Conservation (phyloP, 2,888 invertebrate species). For the Athalia cordata region DNA sequence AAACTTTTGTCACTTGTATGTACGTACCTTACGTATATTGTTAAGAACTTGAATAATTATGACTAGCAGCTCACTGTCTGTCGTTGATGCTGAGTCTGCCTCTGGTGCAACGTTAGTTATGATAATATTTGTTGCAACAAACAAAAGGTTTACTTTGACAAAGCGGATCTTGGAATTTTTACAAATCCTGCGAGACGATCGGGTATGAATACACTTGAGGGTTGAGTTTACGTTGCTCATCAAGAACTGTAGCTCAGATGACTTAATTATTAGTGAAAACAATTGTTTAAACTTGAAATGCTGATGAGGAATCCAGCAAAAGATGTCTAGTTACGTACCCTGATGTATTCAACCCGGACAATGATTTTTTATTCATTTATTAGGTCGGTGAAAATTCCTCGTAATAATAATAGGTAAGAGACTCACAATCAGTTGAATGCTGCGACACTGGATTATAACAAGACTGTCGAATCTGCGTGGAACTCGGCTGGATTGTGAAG, state of each 20-base stretch:
- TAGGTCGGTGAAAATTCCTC: slow-evolving; percentile 5
- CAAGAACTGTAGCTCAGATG: slow-evolving; percentile 3
- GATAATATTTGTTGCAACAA: slow-evolving; percentile 21
- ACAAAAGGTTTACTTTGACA: slow-evolving; percentile 19
- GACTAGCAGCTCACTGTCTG: slow-evolving; percentile 1
- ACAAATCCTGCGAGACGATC: background rate
- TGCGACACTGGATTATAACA: slow-evolving; percentile 7
- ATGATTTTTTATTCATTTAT: background rate
- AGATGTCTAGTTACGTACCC: no score
- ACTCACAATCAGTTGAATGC: background rate
- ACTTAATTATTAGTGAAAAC: slow-evolving; percentile 2
- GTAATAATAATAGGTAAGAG: background rate
- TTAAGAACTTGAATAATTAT: slow-evolving; percentile 37
- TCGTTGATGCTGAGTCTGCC: no score
- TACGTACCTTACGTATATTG: slow-evolving; percentile 10
- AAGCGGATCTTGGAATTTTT: slow-evolving; percentile 18
- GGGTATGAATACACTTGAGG: background rate
- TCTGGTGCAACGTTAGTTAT: slow-evolving; percentile 4
- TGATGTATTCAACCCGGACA: background rate
- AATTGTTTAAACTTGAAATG: slow-evolving; percentile 23
- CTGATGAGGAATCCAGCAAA: background rate
- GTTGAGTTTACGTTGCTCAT: background rate
- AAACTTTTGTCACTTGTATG: slow-evolving; percentile 35
- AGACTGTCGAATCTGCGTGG: background rate
- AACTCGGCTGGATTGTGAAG: background rate